Percentiles rank a stretch among this genome's conserved stretches.
Conservation (phyloP, 2,113 vertebrate genomes). For the human region GRCh38 chrX:97161501-97162000, state of each 20-base stretch:
- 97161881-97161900: neutral
- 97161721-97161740: neutral
- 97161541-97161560: too few species aligned
- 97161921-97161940: neutral
- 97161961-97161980: neutral
- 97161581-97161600: too few species aligned
- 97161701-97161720: neutral
- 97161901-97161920: neutral
- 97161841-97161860: neutral
- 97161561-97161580: too few species aligned
- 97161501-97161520: too few species aligned
- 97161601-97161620: neutral
- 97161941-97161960: neutral
- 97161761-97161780: neutral
- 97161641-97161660: neutral
- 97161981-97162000: neutral
- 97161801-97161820: neutral
- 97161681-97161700: neutral
- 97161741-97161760: neutral
- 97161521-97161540: too few species aligned
- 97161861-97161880: neutral
- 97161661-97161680: neutral
- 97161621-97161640: neutral
- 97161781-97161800: neutral
- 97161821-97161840: neutral